Evolutionary conservation across 1,140 invertebrate genomes (phyloP).

Genomic region (Rhizoglyphus robini): DNA sequence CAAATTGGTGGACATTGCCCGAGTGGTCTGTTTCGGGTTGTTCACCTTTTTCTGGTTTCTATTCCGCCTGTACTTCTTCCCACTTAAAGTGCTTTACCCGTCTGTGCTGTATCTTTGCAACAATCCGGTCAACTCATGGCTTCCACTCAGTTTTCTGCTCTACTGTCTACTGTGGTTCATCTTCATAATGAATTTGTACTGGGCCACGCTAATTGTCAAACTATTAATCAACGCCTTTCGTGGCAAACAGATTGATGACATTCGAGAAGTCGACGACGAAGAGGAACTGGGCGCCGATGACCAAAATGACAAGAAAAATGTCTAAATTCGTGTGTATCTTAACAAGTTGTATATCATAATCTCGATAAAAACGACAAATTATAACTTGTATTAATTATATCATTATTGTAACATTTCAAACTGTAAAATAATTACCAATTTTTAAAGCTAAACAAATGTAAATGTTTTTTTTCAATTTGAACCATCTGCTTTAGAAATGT

Average conservation of each 20-base stretch:
- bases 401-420: no score
- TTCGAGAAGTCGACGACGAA: conserved; percentile 31
- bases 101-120: conserved; percentile 27
- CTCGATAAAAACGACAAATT: no score
- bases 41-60: conserved; percentile 31
- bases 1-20: conserved; percentile 28
- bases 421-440: no score
- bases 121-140: conserved; percentile 22
- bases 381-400: no score
- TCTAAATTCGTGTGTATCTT: no score
- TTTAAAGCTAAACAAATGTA: no score
- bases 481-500: no score
- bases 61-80: conserved; percentile 34
- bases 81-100: conserved; percentile 33
- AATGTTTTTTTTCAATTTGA: no score
- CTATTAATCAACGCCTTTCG: conserved; percentile 31
- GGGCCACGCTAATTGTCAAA: conserved; percentile 34
- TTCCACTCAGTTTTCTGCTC: conserved; percentile 31
- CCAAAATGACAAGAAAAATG: neutral
- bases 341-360: no score
- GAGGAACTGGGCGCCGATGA: neutral
- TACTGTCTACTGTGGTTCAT: conserved; percentile 32
- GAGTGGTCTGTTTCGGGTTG: conserved; percentile 31
- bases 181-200: conserved; percentile 34
- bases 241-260: conserved; percentile 32